Conservation (phyloP, 1,140 invertebrate genomes). For the Maconellicoccus hirsutus region DNA sequence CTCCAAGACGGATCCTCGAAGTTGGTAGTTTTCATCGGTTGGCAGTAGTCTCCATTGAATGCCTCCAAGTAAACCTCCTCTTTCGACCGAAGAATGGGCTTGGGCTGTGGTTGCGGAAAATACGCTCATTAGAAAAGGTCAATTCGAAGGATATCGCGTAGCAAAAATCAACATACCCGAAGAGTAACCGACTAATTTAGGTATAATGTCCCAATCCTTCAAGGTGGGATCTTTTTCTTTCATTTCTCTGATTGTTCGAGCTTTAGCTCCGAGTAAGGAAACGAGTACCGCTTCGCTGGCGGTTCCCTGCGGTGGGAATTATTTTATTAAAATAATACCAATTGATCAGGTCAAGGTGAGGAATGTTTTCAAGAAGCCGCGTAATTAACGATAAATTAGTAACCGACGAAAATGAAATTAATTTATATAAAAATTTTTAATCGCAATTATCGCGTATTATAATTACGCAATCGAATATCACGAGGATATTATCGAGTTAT, state of each 20-base stretch:
- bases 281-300: conserved; percentile 80
- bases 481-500: not conserved
- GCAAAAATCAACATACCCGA: conserved; percentile 43
- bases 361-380: too few species aligned
- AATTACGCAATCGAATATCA: not conserved
- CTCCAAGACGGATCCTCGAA: conserved; percentile 69
- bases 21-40: conserved; percentile 61
- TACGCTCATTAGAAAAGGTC: too few species aligned
- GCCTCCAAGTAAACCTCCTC: conserved; percentile 78
- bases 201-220: conserved; percentile 71
- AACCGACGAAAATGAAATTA: not conserved
- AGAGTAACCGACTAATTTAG: conserved; percentile 78
- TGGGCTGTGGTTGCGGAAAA: conserved; percentile 66
- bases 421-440: not conserved
- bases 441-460: not conserved
- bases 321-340: not conserved
- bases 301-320: conserved; percentile 49
- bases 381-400: not conserved
- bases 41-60: conserved; percentile 69
- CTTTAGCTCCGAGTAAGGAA: conserved; percentile 79
- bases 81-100: conserved; percentile 89
- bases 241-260: conserved; percentile 53
- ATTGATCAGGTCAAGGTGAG: not conserved
- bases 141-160: too few species aligned
- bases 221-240: conserved; percentile 61